Evolutionary conservation across 2,888 invertebrate genomes (phyloP), one percentile per base, ranked within the genome.

Genomic region (Zhuqinia jingwanae): DNA sequence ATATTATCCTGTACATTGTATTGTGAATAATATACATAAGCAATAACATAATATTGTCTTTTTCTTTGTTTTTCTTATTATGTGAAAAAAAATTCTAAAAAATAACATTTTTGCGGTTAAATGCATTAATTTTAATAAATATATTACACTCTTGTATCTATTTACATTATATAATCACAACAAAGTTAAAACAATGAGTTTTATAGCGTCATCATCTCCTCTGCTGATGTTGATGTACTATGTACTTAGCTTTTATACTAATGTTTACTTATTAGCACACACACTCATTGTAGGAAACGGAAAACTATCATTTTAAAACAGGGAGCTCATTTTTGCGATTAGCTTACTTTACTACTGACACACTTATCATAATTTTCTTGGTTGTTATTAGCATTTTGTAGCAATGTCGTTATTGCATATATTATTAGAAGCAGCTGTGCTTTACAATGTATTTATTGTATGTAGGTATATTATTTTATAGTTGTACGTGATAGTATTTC

Each of bases 271-370:
- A 6, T 6, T 73, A 73, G 50, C 50, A 17, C 47, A 73, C 36
- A 10, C 58, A n/a, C 58, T n/a, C 20, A 60, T 58, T 58, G 42
- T 65, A 80, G 80, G 80, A 80, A 80, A 80, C 80, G 80, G 80
- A 80, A 70, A 80, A 56, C 20, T 30, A 22, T 80, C 70, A 80
- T 80, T 80, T 70, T 20, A 58, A 80, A 80, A 58, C 56, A 70
- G 68, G 56, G 47, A 80, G 36, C 70, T 70, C 56, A 80, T 70
- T 70, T 80, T 70, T 22, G 73, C 53, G 53, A 53, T 73, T 73
- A 53, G 50, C 50, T 80, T 70, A 70, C 70, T 42, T 70, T 70
- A 58, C 53, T 45, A 70, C 70, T 80, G 80, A 80, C 80, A 80
- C 22, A 80, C 70, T 77, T 77, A 30, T 60, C 30, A 73, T 73